phyloP scores from a whole-genome alignment of 2,888 invertebrate genomes.

The Xylocampa areola region DNA sequence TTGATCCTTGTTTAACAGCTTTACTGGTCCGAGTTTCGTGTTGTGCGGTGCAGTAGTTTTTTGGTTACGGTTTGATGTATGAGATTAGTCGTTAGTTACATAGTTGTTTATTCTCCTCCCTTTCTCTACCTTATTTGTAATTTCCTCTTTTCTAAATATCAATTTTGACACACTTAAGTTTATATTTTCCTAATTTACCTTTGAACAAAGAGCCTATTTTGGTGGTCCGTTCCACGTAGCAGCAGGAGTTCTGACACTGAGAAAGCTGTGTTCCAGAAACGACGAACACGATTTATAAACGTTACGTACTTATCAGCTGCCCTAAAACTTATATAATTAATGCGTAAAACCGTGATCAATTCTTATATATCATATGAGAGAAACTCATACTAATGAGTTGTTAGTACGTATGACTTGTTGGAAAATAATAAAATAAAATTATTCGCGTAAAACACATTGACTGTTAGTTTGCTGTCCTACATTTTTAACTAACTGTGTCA shows the following conservation, averaged over 20 bases:
- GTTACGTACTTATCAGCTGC: too few species aligned
- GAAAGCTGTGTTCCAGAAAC: neutral
- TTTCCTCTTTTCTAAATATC: constrained; percentile 21
- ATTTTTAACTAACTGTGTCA: too few species aligned
- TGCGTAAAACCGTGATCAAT: too few species aligned
- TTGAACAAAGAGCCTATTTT: constrained; percentile 12
- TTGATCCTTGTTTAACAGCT: constrained; percentile 80
- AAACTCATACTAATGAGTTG: too few species aligned
- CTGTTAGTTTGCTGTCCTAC: too few species aligned
- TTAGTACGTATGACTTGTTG: too few species aligned
- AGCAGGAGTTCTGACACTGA: constrained; percentile 1
- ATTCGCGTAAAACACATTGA: too few species aligned
- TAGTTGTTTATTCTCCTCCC: constrained; percentile 31
- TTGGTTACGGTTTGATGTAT: constrained; percentile 38
- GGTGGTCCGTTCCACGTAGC: neutral
- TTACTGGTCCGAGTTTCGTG: constrained; percentile 58
- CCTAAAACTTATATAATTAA: too few species aligned
- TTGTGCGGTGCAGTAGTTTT: constrained; percentile 56
- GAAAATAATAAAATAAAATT: too few species aligned
- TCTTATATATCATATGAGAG: too few species aligned
- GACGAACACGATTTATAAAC: neutral
- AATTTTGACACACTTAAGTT: neutral
- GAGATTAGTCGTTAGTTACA: constrained; percentile 12
- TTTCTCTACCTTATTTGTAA: constrained; percentile 27
- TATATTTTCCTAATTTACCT: neutral